Evolutionary conservation across 2,797 vertebrate species (phyloP).

Genomic region (Sparus aurata): DNA sequence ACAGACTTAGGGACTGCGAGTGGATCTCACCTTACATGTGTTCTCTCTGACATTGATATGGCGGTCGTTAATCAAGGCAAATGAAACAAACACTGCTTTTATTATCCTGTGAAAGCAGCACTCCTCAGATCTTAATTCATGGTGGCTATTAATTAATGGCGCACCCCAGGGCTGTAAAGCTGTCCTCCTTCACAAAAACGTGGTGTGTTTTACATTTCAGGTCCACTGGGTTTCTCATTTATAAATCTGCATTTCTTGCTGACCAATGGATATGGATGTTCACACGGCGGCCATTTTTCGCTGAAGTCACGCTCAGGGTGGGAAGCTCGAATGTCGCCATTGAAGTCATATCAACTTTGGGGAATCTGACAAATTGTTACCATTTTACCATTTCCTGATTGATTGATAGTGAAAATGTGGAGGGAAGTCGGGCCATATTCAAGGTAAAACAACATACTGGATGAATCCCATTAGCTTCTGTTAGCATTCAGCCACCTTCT

Average conservation of each 20-base stretch:
- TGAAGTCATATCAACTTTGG: no score
- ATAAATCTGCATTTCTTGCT: background rate
- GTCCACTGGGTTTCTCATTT: background rate
- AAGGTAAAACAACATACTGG: no score
- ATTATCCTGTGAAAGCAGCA: conserved; percentile 37
- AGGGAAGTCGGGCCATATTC: no score
- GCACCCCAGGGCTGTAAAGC: conserved; percentile 1
- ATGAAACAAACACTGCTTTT: conserved; percentile 55
- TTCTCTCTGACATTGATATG: conserved; percentile 63
- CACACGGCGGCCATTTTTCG: no score
- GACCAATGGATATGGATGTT: background rate
- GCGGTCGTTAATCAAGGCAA: conserved; percentile 60
- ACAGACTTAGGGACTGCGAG: conserved; percentile 37
- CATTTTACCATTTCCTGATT: no score
- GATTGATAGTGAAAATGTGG: no score
- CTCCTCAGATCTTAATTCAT: conserved; percentile 31
- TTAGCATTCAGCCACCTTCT: no score
- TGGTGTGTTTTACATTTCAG: background rate
- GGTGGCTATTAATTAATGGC: conserved; percentile 35
- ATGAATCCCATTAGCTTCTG: no score
- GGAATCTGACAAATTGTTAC: no score
- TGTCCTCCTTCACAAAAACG: background rate
- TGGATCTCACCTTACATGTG: conserved; percentile 71
- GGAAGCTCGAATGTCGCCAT: no score
- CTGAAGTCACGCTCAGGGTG: no score